A percentile compares a stretch with the other conserved stretches of the same genome.
Conservation (phyloP, 2,888 invertebrate species). For the Priocnemis perturbator region DNA sequence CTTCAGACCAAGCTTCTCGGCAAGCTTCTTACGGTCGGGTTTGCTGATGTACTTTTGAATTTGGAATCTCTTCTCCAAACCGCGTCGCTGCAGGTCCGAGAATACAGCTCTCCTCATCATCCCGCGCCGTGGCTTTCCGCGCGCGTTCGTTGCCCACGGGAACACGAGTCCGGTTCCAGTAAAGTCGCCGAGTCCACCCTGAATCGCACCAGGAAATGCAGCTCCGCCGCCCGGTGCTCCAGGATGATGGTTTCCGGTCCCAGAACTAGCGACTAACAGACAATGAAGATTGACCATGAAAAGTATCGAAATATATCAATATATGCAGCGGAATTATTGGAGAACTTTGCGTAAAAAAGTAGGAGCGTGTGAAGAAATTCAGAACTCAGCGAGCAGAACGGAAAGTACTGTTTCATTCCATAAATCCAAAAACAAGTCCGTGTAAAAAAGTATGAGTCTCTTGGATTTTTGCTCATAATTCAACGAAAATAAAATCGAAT, state of each 20-base stretch:
- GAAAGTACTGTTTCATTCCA: no score
- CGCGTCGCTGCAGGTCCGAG: constrained; percentile 96
- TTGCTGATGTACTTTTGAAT: constrained; percentile 99
- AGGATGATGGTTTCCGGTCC: constrained; percentile 74
- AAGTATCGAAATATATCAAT: no score
- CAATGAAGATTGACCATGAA: no score
- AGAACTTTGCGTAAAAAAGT: no score
- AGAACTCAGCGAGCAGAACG: no score
- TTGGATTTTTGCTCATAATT: no score
- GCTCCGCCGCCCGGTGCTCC: constrained; percentile 64
- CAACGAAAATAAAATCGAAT: no score
- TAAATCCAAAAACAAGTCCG: no score
- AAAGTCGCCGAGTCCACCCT: constrained; percentile 67
- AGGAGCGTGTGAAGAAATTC: no score
- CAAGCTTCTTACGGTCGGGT: constrained; percentile 97
- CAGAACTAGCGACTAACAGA: constrained; percentile 75
- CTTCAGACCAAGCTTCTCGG: constrained; percentile 96
- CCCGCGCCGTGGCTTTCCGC: constrained; percentile 94
- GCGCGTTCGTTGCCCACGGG: constrained; percentile 93
- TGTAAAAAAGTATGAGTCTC: no score
- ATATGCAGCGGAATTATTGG: no score
- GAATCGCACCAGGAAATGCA: constrained; percentile 68
- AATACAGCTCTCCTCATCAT: constrained; percentile 99
- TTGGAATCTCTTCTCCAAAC: constrained; percentile 96
- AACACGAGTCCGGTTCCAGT: constrained; percentile 78